Percentiles rank a stretch among this genome's conserved stretches.
Conservation (phyloP, 1,140 invertebrate species). For the Helicoverpa armigera region DNA sequence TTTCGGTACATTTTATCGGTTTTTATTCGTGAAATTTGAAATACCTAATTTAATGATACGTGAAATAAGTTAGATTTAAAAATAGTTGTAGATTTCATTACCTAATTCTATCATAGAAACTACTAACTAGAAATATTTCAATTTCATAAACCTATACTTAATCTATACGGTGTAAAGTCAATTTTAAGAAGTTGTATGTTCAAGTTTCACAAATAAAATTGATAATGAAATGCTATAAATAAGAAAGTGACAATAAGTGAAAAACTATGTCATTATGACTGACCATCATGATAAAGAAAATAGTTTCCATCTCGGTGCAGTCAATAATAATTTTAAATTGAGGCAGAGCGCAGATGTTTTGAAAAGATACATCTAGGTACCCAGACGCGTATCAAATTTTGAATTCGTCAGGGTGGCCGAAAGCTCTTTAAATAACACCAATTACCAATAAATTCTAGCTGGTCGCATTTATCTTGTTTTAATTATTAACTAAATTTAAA, state of each 20-base stretch:
- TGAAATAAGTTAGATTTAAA: constrained; percentile 17
- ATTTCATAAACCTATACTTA: constrained; percentile 15
- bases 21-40: constrained; percentile 22
- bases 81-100: constrained; percentile 37
- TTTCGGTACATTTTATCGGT: no score
- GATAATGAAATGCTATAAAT: not conserved
- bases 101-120: not conserved
- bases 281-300: no score
- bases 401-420: no score
- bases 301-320: no score
- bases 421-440: not conserved
- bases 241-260: not conserved
- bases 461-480: constrained; percentile 33
- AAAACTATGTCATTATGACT: no score
- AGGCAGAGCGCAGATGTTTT: no score
- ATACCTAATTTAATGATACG: not conserved
- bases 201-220: constrained; percentile 23
- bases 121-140: constrained; percentile 1
- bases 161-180: constrained; percentile 17
- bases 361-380: no score
- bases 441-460: not conserved
- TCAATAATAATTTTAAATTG: no score
- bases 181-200: not conserved
- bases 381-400: no score
- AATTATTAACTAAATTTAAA: not conserved